phyloP scores from a whole-genome alignment of 2,797 vertebrate species.

The Hemitrygon akajei region DNA sequence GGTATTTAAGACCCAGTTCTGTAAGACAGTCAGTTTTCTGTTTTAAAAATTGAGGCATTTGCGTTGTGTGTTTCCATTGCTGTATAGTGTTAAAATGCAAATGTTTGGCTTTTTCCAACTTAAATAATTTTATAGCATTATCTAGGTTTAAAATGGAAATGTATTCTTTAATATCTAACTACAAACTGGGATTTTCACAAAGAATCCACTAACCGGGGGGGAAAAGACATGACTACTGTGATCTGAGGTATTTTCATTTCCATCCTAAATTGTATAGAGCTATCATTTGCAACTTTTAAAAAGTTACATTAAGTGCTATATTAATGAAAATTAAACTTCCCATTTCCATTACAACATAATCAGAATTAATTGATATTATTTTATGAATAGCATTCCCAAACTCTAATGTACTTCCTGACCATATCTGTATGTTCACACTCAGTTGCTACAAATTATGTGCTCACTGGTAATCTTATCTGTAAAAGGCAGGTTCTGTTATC shows the following conservation, averaged over 20 bases:
- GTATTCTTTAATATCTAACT: neutral
- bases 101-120: neutral
- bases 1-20: neutral
- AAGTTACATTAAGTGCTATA: neutral
- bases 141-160: neutral
- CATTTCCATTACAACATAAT: neutral
- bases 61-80: neutral
- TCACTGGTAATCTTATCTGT: constrained; percentile 11
- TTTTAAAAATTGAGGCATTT: neutral
- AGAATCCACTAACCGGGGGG: neutral
- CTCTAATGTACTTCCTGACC: neutral
- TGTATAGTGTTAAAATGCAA: neutral
- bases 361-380: neutral
- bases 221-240: neutral
- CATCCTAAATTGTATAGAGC: neutral
- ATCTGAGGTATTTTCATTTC: neutral
- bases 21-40: neutral
- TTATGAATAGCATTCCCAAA: neutral
- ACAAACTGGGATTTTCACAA: neutral
- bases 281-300: neutral
- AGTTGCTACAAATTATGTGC: neutral
- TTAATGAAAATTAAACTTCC: neutral
- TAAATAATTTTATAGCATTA: neutral
- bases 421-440: neutral
- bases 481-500: constrained; percentile 27